Evolutionary conservation across 2,888 invertebrate genomes (phyloP).

Genomic region (Agrochola macilenta): DNA sequence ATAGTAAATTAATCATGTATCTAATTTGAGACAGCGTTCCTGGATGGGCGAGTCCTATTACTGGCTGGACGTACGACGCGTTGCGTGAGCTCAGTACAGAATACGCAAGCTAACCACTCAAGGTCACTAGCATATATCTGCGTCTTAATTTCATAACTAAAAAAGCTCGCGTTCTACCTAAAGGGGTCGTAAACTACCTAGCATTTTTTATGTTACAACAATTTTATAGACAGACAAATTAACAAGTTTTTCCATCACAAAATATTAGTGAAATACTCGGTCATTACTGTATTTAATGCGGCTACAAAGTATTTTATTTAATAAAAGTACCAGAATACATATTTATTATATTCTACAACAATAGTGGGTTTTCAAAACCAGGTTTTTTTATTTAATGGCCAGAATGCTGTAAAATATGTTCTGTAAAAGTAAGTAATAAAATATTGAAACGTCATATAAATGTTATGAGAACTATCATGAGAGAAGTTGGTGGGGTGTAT

Average conservation of each 20-base stretch:
- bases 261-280: background rate
- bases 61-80: no score
- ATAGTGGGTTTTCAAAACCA: background rate
- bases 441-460: constrained; percentile 11
- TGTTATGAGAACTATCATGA: background rate
- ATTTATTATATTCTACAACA: background rate
- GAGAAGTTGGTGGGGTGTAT: background rate
- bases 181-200: no score
- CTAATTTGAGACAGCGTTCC: no score
- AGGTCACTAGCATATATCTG: no score
- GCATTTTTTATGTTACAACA: background rate
- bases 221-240: background rate
- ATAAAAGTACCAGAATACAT: background rate
- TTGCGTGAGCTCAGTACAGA: no score
- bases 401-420: constrained; percentile 16
- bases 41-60: no score
- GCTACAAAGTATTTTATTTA: background rate
- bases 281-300: background rate
- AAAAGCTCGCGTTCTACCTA: background rate
- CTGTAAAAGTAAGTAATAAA: constrained; percentile 11
- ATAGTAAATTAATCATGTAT: no score
- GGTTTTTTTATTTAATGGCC: background rate
- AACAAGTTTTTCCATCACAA: background rate
- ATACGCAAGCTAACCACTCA: no score
- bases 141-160: no score